Evolutionary conservation across 2,888 invertebrate species (phyloP).

Genomic region (Archips crataeganus): DNA sequence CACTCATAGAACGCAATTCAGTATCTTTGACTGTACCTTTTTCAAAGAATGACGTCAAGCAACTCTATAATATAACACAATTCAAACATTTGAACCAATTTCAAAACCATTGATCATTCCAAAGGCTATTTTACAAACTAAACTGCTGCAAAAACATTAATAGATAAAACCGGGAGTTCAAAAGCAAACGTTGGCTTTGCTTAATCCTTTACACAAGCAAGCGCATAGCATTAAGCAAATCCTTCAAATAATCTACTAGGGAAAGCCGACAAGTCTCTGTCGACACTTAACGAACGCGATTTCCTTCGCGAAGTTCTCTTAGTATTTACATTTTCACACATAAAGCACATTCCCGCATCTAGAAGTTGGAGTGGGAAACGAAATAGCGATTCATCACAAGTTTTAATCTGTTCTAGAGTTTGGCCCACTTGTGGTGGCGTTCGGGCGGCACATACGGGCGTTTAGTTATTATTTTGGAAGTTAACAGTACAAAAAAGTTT

Average conservation of each 20-base stretch:
- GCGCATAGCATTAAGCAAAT: conserved; percentile 79
- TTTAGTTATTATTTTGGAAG: neutral
- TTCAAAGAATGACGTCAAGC: too few relatives aligned
- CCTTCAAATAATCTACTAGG: conserved; percentile 80
- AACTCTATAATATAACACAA: too few relatives aligned
- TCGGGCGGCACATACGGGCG: conserved; percentile 47
- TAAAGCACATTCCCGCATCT: conserved; percentile 79
- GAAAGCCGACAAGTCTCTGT: conserved; percentile 78
- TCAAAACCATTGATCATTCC: neutral
- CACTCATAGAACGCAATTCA: too few relatives aligned
- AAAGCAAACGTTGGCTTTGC: conserved; percentile 67
- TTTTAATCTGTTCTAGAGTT: conserved; percentile 82
- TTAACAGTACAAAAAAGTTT: too few relatives aligned
- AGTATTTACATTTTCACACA: conserved; percentile 84
- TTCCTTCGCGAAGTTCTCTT: conserved; percentile 74
- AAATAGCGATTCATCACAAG: conserved; percentile 83
- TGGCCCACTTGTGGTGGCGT: conserved; percentile 70
- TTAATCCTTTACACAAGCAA: conserved; percentile 75
- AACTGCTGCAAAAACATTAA: conserved; percentile 66
- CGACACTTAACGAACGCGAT: conserved; percentile 78
- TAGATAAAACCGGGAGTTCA: conserved; percentile 65
- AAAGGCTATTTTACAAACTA: conserved; percentile 4
- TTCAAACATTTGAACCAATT: too few relatives aligned
- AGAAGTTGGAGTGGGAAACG: conserved; percentile 75
- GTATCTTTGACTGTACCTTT: too few relatives aligned